A percentile compares a stretch with the other conserved stretches of the same genome.
Conservation (phyloP, 1,140 invertebrate species). For the Metaphire vulgaris region DNA sequence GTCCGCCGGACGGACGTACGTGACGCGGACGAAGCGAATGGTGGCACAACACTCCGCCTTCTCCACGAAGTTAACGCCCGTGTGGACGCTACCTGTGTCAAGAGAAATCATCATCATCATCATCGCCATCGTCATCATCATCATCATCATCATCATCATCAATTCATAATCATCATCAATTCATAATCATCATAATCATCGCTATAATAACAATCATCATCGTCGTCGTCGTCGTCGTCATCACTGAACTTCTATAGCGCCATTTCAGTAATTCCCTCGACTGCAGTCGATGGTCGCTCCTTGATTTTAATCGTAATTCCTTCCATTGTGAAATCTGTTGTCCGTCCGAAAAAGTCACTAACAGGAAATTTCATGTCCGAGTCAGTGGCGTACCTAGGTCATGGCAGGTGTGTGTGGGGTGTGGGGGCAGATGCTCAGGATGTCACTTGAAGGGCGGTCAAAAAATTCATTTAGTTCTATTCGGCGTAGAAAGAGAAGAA, state of each 20-base stretch:
- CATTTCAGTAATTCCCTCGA: too few relatives aligned
- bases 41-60: slow-evolving; percentile 26
- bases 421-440: too few relatives aligned
- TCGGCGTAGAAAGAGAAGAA: too few relatives aligned
- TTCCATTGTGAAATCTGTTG: too few relatives aligned
- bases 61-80: slow-evolving; percentile 30
- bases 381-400: too few relatives aligned
- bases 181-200: background rate
- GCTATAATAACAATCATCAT: background rate
- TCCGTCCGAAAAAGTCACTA: too few relatives aligned
- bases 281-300: too few relatives aligned
- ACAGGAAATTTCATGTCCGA: too few relatives aligned
- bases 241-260: background rate
- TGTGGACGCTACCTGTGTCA: slow-evolving; percentile 26
- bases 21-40: slow-evolving; percentile 28
- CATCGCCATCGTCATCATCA: background rate
- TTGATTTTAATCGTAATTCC: too few relatives aligned
- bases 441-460: too few relatives aligned
- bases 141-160: background rate
- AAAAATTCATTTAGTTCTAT: too few relatives aligned
- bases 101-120: background rate
- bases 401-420: too few relatives aligned
- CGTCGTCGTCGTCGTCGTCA: background rate
- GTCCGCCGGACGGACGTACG: slow-evolving; percentile 28
- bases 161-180: background rate